Percentiles rank a stretch among this genome's conserved stretches.
phyloP scores from a whole-genome alignment of 1,140 invertebrate genomes.

The Brachionus rubens region DNA sequence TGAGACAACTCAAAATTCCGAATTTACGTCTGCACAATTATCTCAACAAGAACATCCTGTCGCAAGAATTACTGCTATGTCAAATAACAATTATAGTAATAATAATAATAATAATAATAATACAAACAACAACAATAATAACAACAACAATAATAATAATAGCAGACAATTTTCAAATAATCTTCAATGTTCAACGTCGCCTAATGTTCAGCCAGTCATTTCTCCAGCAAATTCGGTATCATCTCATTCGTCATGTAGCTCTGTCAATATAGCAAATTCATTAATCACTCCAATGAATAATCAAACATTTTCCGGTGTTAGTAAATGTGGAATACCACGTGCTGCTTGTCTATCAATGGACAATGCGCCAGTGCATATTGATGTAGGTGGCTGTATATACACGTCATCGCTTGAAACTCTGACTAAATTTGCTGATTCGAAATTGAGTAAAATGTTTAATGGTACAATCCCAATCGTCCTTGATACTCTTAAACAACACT shows the following conservation, averaged over 20 bases:
- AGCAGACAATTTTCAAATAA: not conserved
- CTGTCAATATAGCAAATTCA: constrained; percentile 21
- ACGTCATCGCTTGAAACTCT: constrained; percentile 55
- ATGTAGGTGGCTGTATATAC: constrained; percentile 57
- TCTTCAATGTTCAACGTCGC: not conserved
- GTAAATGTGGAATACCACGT: constrained; percentile 27
- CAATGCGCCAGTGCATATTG: constrained; percentile 48
- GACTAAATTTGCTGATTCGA: constrained; percentile 52
- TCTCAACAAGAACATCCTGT: not conserved
- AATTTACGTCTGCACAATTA: not conserved
- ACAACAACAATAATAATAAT: not conserved
- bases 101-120: constrained; percentile 3
- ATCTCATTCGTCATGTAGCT: constrained; percentile 31
- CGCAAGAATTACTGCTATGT: not conserved
- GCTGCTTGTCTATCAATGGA: constrained; percentile 40
- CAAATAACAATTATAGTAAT: not conserved
- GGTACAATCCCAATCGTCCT: constrained; percentile 55
- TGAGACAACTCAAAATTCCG: not conserved
- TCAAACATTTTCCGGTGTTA: not conserved
- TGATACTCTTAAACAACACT: constrained; percentile 54
- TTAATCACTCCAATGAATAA: constrained; percentile 2
- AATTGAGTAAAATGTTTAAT: constrained; percentile 56
- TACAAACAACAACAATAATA: no score
- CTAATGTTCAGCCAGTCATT: constrained; percentile 12
- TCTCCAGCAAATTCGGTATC: constrained; percentile 11